Conservation (phyloP, 2,113 vertebrate species). For the Morone chrysops region DNA sequence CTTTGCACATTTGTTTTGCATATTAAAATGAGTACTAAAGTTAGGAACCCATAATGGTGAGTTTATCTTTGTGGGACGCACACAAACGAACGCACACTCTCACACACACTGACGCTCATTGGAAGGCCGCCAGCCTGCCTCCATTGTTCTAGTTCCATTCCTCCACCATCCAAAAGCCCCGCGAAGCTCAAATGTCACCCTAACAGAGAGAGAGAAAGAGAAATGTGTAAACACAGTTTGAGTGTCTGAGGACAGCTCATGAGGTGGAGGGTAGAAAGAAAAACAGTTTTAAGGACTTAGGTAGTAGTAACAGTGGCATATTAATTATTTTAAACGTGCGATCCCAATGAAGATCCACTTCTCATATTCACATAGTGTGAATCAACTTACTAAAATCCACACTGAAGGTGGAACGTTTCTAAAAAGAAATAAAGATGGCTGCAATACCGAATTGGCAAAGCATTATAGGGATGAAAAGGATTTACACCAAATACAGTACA, state of each 20-base stretch:
- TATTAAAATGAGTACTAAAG: slow-evolving; percentile 15
- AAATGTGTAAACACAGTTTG: neutral
- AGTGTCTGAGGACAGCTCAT: neutral
- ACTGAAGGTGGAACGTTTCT: neutral
- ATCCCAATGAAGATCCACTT: neutral
- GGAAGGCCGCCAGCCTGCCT: slow-evolving; percentile 16
- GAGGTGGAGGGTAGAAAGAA: slow-evolving; percentile 5
- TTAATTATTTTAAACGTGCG: neutral
- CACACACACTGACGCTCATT: slow-evolving; percentile 2
- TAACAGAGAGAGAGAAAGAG: neutral
- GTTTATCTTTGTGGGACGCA: neutral
- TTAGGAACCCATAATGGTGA: neutral
- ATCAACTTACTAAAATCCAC: neutral
- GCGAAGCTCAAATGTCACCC: slow-evolving; percentile 26
- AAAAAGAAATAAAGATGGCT: neutral
- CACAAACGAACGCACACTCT: neutral
- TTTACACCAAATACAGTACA: too few relatives aligned
- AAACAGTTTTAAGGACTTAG: neutral
- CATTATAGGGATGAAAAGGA: too few relatives aligned
- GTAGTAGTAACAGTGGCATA: neutral
- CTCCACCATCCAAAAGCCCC: slow-evolving; percentile 16
- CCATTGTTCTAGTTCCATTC: neutral
- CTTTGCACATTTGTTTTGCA: slow-evolving; percentile 25
- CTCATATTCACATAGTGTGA: neutral
- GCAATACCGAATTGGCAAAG: too few relatives aligned